Conservation (phyloP, 2,888 invertebrate species). For the Sinotaia quadrata region DNA sequence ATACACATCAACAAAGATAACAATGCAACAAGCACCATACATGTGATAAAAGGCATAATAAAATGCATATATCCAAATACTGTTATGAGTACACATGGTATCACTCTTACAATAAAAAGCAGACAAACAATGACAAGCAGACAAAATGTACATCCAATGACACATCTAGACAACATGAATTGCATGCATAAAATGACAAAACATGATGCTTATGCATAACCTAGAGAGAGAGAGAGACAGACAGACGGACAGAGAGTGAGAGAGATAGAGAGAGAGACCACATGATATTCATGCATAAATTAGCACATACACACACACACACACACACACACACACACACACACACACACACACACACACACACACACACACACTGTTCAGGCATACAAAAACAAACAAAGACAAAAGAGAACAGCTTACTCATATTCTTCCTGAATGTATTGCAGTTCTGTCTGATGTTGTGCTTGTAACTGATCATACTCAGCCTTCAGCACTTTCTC, state of each 20-base stretch:
- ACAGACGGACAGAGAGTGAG: no score
- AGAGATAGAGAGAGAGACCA: neutral
- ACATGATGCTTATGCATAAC: no score
- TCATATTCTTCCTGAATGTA: conserved; percentile 67
- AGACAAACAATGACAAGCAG: no score
- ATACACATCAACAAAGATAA: no score
- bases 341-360: conserved; percentile 9
- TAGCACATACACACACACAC: neutral
- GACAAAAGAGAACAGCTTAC: conserved; percentile 61
- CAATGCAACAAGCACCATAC: no score
- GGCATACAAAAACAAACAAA: neutral
- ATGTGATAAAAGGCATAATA: no score
- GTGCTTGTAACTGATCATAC: conserved; percentile 56
- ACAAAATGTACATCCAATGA: no score
- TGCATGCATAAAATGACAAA: no score
- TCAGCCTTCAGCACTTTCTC: conserved; percentile 62
- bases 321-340: neutral
- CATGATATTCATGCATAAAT: neutral
- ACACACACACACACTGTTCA: conserved; percentile 1
- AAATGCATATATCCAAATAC: no score
- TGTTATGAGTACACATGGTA: no score
- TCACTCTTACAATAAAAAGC: no score
- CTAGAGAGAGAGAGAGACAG: neutral
- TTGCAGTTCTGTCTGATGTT: conserved; percentile 62
- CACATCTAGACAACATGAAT: no score